Evolutionary conservation across 1,140 invertebrate genomes (phyloP), one percentile per base, ranked within the genome.

Genomic region (Teleopsis dalmanni): DNA sequence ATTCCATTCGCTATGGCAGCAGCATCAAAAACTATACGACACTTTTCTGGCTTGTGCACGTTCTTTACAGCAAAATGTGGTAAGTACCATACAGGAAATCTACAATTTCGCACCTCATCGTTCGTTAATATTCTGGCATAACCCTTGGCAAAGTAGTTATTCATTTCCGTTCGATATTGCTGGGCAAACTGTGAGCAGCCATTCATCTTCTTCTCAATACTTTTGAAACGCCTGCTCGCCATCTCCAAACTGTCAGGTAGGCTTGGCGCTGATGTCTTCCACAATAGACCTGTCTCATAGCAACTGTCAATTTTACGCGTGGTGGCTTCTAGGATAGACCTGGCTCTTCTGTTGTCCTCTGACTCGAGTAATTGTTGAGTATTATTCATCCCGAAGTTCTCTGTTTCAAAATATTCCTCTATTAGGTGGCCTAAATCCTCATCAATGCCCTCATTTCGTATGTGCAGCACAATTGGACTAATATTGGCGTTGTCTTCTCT

Each of bases 41-140:
- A 9, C 37, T 65, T 65, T 1, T 40, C 47, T 8, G 57, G 53
- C 50, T 63, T 65, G 34, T 51, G 55, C 14, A 55, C 47, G 35
- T 62, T 58, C 1, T 33, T 18, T 0, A 66, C 61, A 0, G 41
- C 56, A 42, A 66, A 66, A 29, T 68, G 62, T 11, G 61, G 59
- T 10, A 68, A 45, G 44, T 65, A 67, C 64, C 64, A 70, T 22
- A 29, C 19, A 14, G 27, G 26, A 9, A 27, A 33, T 5, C 4
- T 18, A 19, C 9, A 11, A 10, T 38, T 21, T 13, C 14, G 3
- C 3, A 35, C 25, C 16, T 47, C 21, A 26, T 42, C 33, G 11
- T n/a, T 13, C 2, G 10, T 14, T 4, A 59, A 18, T 25, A 41
- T 37, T 26, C 21, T 18, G 1, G 58, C 55, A 27, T 60, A 62